Base-by-base conservation (phyloP, 1,140 invertebrate genomes). In the Cheumatopsyche charites region DNA sequence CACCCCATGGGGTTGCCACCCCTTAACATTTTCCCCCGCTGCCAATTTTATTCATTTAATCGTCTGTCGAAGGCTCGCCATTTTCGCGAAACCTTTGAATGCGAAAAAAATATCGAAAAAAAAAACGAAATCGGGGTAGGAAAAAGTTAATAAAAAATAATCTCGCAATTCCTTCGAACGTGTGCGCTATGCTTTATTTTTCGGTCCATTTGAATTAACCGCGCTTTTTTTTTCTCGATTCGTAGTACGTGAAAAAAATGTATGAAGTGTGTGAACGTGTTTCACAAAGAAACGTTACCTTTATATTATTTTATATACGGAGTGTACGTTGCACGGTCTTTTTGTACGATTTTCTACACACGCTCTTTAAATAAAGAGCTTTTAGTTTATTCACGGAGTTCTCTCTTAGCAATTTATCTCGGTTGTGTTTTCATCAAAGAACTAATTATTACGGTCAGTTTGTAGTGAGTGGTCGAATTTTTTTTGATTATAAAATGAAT, bases 11-110 rank as follows among this genome's bases (percentile, higher is more conserved):
- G n/a, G n/a, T 55, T 7, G n/a, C 47, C 61, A 58, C 15, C 61
- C 36, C 19, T n/a, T n/a, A n/a, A n/a, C n/a, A n/a, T n/a, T n/a
- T n/a, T n/a, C 13, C 21, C n/a, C 69, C 21, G 11, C 12, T 42
- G 41, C 55, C 67, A 41, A 45, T 49, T 55, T 68, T 55, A 68
- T 68, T 41, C 67, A 55, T 55, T 58, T 58, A 58, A 58, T 58
- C 55, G 55, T 58, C 55, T 45, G 29, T 45, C 62, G 36, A 45
- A 45, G 23, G 62, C 36, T 45, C 62, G 62, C 62, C 29, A 63
- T 58, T 58, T 58, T 58, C 55, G 23, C 55, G 1, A 19, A 55
- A 55, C 55, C 55, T 58, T 58, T 58, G 55, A 58, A 58, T 58
- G 23, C 3, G 9, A 36, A 36, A 36, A 36, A 4, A 36, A 36